phyloP scores from a whole-genome alignment of 2,888 invertebrate genomes.

The Pinctada fucata region DNA sequence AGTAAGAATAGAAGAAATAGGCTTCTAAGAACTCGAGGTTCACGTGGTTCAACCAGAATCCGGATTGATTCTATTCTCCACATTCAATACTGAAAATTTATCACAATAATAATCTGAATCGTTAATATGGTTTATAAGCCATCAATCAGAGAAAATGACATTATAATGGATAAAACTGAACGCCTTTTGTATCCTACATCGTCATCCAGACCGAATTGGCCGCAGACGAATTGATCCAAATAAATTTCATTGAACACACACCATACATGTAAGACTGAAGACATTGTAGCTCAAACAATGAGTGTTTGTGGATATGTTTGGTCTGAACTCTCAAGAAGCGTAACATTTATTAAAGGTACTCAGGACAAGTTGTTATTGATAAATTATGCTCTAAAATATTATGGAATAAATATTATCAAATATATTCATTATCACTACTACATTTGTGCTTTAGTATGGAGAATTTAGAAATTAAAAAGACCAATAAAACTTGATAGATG shows the following conservation, averaged over 20 bases:
- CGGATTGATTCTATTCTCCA: neutral
- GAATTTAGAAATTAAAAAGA: too few species aligned
- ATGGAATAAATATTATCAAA: too few species aligned
- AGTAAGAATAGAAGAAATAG: too few species aligned
- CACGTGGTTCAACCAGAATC: too few species aligned
- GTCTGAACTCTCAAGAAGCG: neutral
- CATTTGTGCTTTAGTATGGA: too few species aligned
- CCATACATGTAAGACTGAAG: neutral
- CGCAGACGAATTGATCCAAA: neutral
- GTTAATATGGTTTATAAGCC: constrained; percentile 10
- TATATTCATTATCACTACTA: too few species aligned
- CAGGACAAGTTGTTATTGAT: neutral
- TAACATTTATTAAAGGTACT: neutral
- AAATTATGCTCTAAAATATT: too few species aligned
- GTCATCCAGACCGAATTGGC: neutral
- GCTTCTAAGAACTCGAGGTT: too few species aligned
- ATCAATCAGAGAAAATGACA: constrained; percentile 18
- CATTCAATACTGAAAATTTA: constrained; percentile 1
- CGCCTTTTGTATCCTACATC: neutral
- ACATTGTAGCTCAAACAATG: too few species aligned
- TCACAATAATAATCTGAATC: neutral
- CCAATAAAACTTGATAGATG: too few species aligned
- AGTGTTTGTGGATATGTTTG: neutral
- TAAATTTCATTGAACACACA: neutral
- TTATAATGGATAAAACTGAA: constrained; percentile 9